phyloP scores from a whole-genome alignment of 2,888 invertebrate species.

The Congeria kusceri region DNA sequence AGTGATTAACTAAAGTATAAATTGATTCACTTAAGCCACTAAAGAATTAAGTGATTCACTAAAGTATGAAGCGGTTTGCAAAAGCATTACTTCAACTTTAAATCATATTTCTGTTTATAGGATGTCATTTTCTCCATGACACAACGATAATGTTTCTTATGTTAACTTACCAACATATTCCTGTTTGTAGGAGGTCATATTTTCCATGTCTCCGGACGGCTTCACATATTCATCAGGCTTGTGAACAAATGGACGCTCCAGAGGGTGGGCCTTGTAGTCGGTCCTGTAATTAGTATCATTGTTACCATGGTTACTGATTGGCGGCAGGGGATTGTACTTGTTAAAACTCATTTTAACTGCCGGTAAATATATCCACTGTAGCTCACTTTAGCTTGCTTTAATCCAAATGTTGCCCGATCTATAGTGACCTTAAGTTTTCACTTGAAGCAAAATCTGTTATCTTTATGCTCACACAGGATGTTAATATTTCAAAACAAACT shows the following conservation, averaged over 20 bases:
- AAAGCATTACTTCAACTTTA: too few species aligned
- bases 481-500: too few species aligned
- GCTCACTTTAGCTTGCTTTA: slow-evolving; percentile 2
- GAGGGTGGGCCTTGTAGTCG: slow-evolving; percentile 81
- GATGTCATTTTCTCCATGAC: background rate
- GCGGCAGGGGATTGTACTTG: slow-evolving; percentile 51
- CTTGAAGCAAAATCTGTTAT: too few species aligned
- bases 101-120: background rate
- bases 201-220: slow-evolving; percentile 82
- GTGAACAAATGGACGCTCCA: slow-evolving; percentile 78
- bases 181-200: slow-evolving; percentile 82
- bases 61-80: too few species aligned
- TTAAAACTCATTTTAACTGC: slow-evolving; percentile 36
- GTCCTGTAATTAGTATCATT: slow-evolving; percentile 73
- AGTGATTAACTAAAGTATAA: too few species aligned
- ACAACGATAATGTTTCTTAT: too few species aligned
- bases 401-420: too few species aligned
- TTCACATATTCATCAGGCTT: slow-evolving; percentile 78
- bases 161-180: slow-evolving; percentile 82
- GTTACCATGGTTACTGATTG: slow-evolving; percentile 31
- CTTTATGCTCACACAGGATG: too few species aligned
- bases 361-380: background rate
- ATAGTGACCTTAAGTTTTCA: too few species aligned
- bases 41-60: too few species aligned
- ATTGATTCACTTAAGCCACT: too few species aligned